phyloP scores from a whole-genome alignment of 2,888 invertebrate species.

The Furcula furcula region DNA sequence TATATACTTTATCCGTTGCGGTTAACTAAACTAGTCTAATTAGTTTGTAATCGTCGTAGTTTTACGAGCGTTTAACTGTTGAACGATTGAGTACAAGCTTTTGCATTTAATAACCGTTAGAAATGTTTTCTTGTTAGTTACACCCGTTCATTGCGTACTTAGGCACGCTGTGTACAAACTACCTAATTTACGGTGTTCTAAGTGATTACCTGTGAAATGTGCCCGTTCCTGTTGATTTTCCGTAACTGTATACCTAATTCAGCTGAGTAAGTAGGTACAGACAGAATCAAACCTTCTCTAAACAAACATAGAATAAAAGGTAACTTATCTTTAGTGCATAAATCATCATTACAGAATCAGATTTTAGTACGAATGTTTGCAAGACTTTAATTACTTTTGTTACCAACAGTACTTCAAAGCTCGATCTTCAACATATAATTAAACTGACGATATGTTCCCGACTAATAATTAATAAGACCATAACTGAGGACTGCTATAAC shows the following conservation, averaged over 20 bases:
- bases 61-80: constrained; percentile 11
- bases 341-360: too few relatives aligned
- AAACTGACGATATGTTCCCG: constrained; percentile 56
- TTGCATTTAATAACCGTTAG: constrained; percentile 16
- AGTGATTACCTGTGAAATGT: constrained; percentile 9
- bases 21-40: not conserved
- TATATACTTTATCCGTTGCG: not conserved
- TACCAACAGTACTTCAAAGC: too few relatives aligned
- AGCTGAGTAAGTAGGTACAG: too few relatives aligned
- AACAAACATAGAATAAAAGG: too few relatives aligned
- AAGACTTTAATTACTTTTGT: too few relatives aligned
- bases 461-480: constrained; percentile 63
- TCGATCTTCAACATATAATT: constrained; percentile 54
- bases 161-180: constrained; percentile 21
- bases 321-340: too few relatives aligned
- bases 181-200: constrained; percentile 22
- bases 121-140: constrained; percentile 21
- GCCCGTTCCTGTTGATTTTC: not conserved
- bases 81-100: constrained; percentile 13
- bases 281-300: too few relatives aligned
- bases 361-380: too few relatives aligned
- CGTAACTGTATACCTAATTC: not conserved
- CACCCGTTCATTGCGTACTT: constrained; percentile 17
- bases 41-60: constrained; percentile 2
- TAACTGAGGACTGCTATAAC: constrained; percentile 53